Base-by-base conservation (phyloP, 2,888 invertebrate species). In the Heliconius cydno region DNA sequence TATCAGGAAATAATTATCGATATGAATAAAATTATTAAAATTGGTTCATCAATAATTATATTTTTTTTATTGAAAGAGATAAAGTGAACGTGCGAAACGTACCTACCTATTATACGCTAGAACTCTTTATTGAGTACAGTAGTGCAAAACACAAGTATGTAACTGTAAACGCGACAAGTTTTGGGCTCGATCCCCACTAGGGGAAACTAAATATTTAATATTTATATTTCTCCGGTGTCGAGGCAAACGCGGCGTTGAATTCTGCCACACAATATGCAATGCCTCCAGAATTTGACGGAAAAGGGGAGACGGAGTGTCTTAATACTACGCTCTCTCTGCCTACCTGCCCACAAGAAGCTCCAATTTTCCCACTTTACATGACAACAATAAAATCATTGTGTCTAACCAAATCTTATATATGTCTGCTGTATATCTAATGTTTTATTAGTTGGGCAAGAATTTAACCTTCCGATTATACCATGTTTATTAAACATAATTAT, bases 401-500 rank as follows among this genome's bases (percentile, higher is more conserved):
- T 60, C 28, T 25, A 63, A 25, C 2, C 25, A 63, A 63, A 63
- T 25, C 25, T 25, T 25, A 13, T 28, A 5, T 65, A 65, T 0
- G 15, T 15, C 25, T 15, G 65, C 13, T 2, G 0, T 65, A 65
- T 15, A 65, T 28, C 4, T 57, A 7, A 9, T 6, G 0, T 63
- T 25, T 28, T 65, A 28, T 28, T 65, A 65, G 5, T 22, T 34
- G 10, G 3, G 7, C 9, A 46, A 25, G 41, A 70, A 25, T 15
- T 46, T 15, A 25, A 38, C 38, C 38, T n/a, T n/a, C n/a, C 60
- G 1, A 60, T 60, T 60, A n/a, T 60, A 60, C n/a, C 60, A 60
- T 60, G n/a, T 60, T 60, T 60, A 60, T 19, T 67, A 67, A 67
- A 41, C 41, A 25, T 70, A 41, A 70, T 70, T 25, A 70, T 41